Conservation (phyloP, 1,140 invertebrate species). For the Diuraphis noxia region DNA sequence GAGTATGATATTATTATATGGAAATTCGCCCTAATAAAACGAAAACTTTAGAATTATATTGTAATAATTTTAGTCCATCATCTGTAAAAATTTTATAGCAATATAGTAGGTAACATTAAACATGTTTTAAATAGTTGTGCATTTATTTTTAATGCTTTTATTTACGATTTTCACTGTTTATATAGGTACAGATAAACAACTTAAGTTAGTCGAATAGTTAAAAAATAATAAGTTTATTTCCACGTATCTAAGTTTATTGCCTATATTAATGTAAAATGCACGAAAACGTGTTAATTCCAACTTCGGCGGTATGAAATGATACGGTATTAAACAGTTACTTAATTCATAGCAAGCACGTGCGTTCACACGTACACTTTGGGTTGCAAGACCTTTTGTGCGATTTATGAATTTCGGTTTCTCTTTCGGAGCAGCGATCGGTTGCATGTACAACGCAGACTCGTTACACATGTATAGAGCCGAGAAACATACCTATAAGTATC, state of each 20-base stretch:
- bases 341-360: background rate
- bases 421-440: background rate
- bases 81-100: background rate
- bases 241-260: background rate
- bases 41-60: no score
- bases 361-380: background rate
- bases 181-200: background rate
- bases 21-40: no score
- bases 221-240: background rate
- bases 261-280: background rate
- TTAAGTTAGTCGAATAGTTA: background rate
- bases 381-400: constrained; percentile 15
- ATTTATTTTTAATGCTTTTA: background rate
- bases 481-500: background rate
- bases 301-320: background rate
- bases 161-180: background rate
- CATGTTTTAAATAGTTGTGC: background rate
- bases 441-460: background rate
- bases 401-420: constrained; percentile 33
- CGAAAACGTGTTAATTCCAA: background rate
- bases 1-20: no score
- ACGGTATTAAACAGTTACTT: background rate
- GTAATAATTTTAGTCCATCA: background rate
- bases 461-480: background rate
- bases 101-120: background rate